Conservation (phyloP, 1,140 invertebrate genomes). For the Nasonia longicornis region DNA sequence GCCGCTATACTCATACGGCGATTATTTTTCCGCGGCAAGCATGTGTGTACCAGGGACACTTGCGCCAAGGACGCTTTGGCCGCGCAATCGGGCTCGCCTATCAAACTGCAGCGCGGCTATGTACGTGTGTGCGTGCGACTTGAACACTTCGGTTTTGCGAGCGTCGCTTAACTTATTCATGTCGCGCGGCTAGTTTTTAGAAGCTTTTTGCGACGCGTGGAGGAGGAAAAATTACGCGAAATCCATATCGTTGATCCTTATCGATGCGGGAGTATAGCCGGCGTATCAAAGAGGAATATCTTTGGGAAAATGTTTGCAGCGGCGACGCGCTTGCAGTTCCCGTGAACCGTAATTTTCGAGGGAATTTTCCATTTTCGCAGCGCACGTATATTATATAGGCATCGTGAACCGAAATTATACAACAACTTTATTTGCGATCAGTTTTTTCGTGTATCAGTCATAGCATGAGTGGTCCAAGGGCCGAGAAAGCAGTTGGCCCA, state of each 20-base stretch:
- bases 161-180: background rate
- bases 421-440: no score
- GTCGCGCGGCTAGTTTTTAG: background rate
- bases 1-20: no score
- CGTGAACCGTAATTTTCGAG: slow-evolving; percentile 27
- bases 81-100: background rate
- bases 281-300: slow-evolving; percentile 17
- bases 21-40: background rate
- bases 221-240: slow-evolving; percentile 10
- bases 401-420: no score
- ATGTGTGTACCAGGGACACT: background rate
- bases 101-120: background rate
- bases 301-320: slow-evolving; percentile 21
- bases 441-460: no score
- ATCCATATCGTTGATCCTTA: slow-evolving; percentile 15
- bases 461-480: no score
- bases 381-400: background rate
- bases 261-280: background rate
- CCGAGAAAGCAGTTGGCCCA: no score
- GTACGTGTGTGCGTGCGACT: background rate
- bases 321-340: background rate
- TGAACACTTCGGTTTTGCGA: background rate
- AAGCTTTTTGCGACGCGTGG: background rate
- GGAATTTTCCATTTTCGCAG: slow-evolving; percentile 25
- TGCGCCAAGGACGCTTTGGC: background rate